Conservation (phyloP, 2,113 vertebrate species). For the Sisor rabdophorus region DNA sequence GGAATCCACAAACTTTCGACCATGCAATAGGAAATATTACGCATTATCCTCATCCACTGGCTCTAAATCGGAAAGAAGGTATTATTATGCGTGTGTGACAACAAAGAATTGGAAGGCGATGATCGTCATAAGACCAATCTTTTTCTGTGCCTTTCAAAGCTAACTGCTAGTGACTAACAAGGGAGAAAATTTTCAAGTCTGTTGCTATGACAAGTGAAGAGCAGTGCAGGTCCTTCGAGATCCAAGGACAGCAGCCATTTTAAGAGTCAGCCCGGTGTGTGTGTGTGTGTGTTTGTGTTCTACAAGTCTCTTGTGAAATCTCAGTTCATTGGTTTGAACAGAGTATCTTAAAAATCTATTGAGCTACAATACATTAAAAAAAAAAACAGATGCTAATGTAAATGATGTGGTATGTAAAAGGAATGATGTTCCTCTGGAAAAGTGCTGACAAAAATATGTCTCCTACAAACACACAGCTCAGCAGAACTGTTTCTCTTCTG, state of each 20-base stretch:
- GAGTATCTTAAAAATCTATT: conserved; percentile 7
- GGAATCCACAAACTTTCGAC: not conserved
- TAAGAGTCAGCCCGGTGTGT: conserved; percentile 68
- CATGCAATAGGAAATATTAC: not conserved
- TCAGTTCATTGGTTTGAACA: conserved; percentile 18
- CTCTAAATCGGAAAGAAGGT: conserved; percentile 9
- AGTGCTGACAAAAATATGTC: conserved; percentile 73
- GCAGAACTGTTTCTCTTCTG: conserved; percentile 57
- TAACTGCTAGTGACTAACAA: conserved; percentile 54
- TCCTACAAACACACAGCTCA: conserved; percentile 64
- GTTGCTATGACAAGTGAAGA: conserved; percentile 53
- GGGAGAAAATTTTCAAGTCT: conserved; percentile 1
- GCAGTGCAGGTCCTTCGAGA: conserved; percentile 87
- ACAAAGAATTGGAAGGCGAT: not conserved
- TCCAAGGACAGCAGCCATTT: conserved; percentile 92
- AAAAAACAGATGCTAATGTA: conserved; percentile 25
- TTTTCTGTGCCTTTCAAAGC: conserved; percentile 73
- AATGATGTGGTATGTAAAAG: conserved; percentile 23
- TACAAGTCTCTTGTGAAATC: conserved; percentile 10
- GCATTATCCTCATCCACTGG: not conserved
- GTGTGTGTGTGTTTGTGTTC: not conserved
- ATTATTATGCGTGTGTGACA: not conserved
- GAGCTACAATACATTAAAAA: not conserved
- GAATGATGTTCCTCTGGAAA: conserved; percentile 60
- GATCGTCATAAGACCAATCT: not conserved